These are phyloP conservation scores for Chrysolina haemoptera DNA, from an alignment of 2,888 invertebrate genomes.

Conservation along the genomic window DNA sequence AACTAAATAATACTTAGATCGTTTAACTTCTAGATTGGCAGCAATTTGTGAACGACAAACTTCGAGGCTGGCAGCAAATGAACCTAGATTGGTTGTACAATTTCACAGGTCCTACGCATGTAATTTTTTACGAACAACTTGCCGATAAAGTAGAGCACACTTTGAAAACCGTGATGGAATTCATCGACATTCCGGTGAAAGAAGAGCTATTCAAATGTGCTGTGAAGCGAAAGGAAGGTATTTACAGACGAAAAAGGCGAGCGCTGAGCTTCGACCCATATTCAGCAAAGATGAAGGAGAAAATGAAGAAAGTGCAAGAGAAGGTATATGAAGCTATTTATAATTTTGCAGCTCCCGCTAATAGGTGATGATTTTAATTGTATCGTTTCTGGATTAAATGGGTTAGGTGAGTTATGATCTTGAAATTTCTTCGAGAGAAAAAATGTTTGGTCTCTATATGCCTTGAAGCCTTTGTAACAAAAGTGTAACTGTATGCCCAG, in stretches of 20 bases:
- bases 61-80: constrained; percentile 79
- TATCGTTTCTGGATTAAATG: not conserved
- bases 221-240: constrained; percentile 72
- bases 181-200: constrained; percentile 70
- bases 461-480: too few species aligned
- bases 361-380: constrained; percentile 36
- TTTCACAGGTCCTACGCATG: constrained; percentile 79
- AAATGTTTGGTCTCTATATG: too few species aligned
- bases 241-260: constrained; percentile 80
- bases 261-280: constrained; percentile 81
- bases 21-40: constrained; percentile 76
- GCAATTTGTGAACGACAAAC: constrained; percentile 78
- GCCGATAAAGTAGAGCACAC: constrained; percentile 75
- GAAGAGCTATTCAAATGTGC: constrained; percentile 63
- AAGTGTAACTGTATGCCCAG: too few species aligned
- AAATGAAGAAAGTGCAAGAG: constrained; percentile 70
- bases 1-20: not conserved
- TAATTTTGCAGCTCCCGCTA: constrained; percentile 62
- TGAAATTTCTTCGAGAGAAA: not conserved
- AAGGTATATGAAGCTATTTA: constrained; percentile 72
- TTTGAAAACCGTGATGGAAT: constrained; percentile 74
- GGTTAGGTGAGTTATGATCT: not conserved
- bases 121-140: constrained; percentile 81
- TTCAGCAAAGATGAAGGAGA: constrained; percentile 75
- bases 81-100: constrained; percentile 81